Base-by-base conservation (phyloP, 2,888 invertebrate species). In the Protonemura montana region DNA sequence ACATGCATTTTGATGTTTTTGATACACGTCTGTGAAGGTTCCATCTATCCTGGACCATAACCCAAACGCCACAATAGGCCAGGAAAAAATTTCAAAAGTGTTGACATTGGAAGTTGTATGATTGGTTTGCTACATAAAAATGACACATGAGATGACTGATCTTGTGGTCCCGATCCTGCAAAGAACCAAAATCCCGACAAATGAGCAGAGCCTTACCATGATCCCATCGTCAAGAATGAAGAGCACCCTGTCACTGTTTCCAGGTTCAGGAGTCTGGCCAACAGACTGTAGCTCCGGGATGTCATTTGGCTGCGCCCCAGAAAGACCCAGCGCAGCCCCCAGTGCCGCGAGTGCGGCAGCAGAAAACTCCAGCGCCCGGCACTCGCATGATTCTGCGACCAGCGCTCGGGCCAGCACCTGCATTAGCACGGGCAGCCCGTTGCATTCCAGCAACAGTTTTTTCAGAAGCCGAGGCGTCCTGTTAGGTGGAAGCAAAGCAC, bases 401-500 rank as follows among this genome's bases (percentile, higher is more conserved):
- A 13, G 3, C 26, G 84, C 42, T 59, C 59, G 84, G 28, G 93
- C 92, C 13, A 91, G 88, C 26, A 92, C 90, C 25, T 91, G 89
- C 87, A 93, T 91, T n/a, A 94, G 90, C 76, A 93, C 89, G 87
- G 92, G 92, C n/a, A 94, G 89, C 13, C 93, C 94, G 87, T 92
- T 92, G 90, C 93, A 94, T 86, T 93, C 93, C 85, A 94, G 90
- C 89, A 94, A 92, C 88, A 93, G 92, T 89, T 93, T 94, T 88
- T 92, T 92, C 85, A 94, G 89, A 28, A 92, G 90, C 87, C 91
- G 91, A 89, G 92, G 92, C 81, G 92, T 92, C 88, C 94, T 94
- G 91, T 35, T n/a, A n/a, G n/a, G n/a, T n/a, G n/a, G n/a, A n/a
- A n/a, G n/a, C n/a, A n/a, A n/a, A n/a, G n/a, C n/a, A n/a, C n/a